Evolutionary conservation across 2,797 vertebrate genomes (phyloP), one percentile per base, ranked within the genome.

Genomic region (Nannoperca obscura): DNA sequence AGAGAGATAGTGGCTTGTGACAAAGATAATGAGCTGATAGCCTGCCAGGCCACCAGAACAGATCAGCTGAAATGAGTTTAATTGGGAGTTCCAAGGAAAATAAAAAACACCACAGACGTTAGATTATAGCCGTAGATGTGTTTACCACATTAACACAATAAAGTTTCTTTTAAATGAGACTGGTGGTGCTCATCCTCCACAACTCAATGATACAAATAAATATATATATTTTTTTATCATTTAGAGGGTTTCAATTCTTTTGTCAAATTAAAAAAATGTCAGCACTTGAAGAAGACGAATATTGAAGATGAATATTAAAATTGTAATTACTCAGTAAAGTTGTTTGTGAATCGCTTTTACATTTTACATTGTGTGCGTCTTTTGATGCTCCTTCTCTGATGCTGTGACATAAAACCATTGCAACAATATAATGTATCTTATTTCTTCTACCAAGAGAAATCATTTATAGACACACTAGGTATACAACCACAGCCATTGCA

Each of bases 21-120:
- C 7, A 34, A 65, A 62, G 24, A 59, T 17, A 42, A 74, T 57
- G 17, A 44, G 50, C 36, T 66, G 59, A 72, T 57, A 72, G 36
- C 5, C 55, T 49, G 19, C n/a, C 54, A 30, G 57, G 44, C 44
- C 36, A 62, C 24, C 1, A 42, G n/a, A 70, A 46, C 22, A 62
- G 5, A 40, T 14, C 22, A 27, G 3, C 52, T 44, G 63, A 61
- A 60, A 69, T 64, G 0, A 52, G 50, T 27, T 60, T 63, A 32
- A 66, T 10, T 71, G 42, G n/a, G 24, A 62, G 9, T n/a, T 52
- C 5, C 27, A 30, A 27, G 34, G 7, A 71, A 20, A 61, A 40
- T 8, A 46, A 63, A 17, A 36, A 62, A 34, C 20, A 42, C 2
- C 4, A 14, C 3, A 27, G 15, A 70, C 47, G 10, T 44, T n/a